Evolutionary conservation across 1,140 invertebrate species (phyloP), one percentile per base, ranked within the genome.

Genomic region (Bombus difficillimus): DNA sequence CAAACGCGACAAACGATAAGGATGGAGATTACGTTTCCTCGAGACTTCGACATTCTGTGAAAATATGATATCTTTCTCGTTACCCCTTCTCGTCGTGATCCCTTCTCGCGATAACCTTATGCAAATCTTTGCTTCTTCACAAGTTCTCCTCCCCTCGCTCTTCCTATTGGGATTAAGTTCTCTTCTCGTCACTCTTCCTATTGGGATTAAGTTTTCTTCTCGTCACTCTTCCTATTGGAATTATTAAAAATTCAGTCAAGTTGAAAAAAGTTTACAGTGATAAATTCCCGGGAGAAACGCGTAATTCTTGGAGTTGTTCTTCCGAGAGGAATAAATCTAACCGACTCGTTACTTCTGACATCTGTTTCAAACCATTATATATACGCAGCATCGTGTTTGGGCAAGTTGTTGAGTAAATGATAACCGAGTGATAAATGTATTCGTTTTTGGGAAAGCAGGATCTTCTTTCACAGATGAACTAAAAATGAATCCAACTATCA

Each of bases 1-100:
- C 43, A 32, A 41, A 43, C 28, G 43, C 28, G 12, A 39, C 64
- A 57, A 84, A 78, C n/a, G 28, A 76, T n/a, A 76, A 62, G 57
- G 2, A 13, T n/a, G 28, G 47, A n/a, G 41, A 22, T 39, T 74
- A 37, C 57, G 32, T 18, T 75, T 13, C 53, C 18, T 10, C 15
- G 39, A 68, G 3, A 6, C 53, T 83, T 68, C 15, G 8, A 8
- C 10, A 2, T 15, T 22, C 18, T 8, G 1, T 37, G 34, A 8
- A 72, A 47, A 10, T 13, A 13, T 22, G 25, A 28, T 34, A 34
- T 22, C 64, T 5, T n/a, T 6, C 3, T 53, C 41, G 32, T 68
- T 43, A 25, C 53, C 37, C 9, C 15, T 9, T 22, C 6, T 12
- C 18, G 18, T 53, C 18, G 2, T 18, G 5, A 18, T 12, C 28